Evolutionary conservation across 2,888 invertebrate genomes (phyloP).

Genomic region (Orchesella flavescens): DNA sequence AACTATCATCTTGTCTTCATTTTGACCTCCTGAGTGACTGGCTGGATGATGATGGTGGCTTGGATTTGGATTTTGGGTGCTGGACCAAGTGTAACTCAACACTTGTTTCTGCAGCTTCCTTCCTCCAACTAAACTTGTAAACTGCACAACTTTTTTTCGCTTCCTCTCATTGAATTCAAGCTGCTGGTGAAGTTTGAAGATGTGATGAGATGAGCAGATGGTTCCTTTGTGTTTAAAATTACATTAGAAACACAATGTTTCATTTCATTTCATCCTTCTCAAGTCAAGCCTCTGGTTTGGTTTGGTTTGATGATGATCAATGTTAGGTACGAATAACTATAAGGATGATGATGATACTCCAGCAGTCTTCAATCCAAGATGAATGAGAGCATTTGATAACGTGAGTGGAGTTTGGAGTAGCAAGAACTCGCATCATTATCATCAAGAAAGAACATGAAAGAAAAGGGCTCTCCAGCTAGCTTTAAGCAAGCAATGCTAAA

Average conservation of each 20-base stretch:
- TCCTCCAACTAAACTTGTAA: too few species aligned
- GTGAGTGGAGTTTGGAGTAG: conserved; percentile 7
- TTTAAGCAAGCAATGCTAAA: neutral
- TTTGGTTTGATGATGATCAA: neutral
- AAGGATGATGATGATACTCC: neutral
- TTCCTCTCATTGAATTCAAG: neutral
- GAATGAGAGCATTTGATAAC: conserved; percentile 8
- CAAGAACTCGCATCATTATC: too few species aligned
- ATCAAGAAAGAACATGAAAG: neutral
- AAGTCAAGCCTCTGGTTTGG: too few species aligned
- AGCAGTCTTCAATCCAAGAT: neutral
- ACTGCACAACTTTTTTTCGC: too few species aligned
- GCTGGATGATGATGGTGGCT: neutral
- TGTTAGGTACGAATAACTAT: neutral
- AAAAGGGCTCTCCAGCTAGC: neutral
- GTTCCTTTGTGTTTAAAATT: conserved; percentile 14
- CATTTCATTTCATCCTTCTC: neutral
- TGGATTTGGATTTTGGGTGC: conserved; percentile 12
- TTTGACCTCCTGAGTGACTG: neutral
- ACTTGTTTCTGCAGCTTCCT: conserved; percentile 12
- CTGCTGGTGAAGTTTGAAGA: too few species aligned
- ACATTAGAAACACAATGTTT: neutral
- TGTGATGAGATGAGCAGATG: conserved; percentile 20
- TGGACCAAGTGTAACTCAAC: conserved; percentile 47
- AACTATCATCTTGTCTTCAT: neutral